Percentiles rank a stretch among this genome's conserved stretches.
phyloP scores from a whole-genome alignment of 92 coral and sea anemone genomes.

The Palythoa grandis region DNA sequence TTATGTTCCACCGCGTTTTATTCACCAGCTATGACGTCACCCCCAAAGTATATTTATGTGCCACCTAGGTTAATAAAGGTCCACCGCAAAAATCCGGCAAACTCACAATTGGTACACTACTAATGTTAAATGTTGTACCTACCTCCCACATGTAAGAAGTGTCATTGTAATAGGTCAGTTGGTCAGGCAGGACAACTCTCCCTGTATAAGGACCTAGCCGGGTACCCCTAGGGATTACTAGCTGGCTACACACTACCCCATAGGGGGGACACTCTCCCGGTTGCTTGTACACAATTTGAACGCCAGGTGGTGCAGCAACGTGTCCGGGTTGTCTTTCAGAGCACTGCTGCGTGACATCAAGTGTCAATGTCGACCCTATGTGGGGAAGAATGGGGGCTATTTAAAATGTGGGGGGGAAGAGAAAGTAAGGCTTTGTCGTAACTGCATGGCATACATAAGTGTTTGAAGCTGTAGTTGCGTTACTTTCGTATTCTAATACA shows the following conservation, averaged over 20 bases:
- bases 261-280: slow-evolving; percentile 33
- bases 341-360: neutral
- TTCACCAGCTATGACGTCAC: too few relatives aligned
- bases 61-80: too few relatives aligned
- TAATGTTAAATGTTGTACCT: neutral
- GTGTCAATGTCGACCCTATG: neutral
- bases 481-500: neutral
- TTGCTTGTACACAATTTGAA: slow-evolving; percentile 34
- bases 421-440: neutral
- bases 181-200: slow-evolving; percentile 65
- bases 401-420: neutral
- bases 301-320: slow-evolving; percentile 24
- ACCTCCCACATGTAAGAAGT: slow-evolving; percentile 89
- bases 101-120: too few relatives aligned
- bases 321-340: slow-evolving; percentile 7
- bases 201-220: slow-evolving; percentile 96
- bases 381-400: neutral
- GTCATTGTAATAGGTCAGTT: slow-evolving; percentile 57
- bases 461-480: too few relatives aligned
- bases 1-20: too few relatives aligned
- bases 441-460: too few relatives aligned
- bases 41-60: too few relatives aligned
- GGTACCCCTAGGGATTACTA: slow-evolving; percentile 83
- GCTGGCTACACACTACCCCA: slow-evolving; percentile 74
- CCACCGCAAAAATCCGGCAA: too few relatives aligned